A percentile compares a stretch with the other conserved stretches of the same genome.
These are phyloP conservation scores for Meleagris gallopavo DNA, from an alignment of 2,113 vertebrate genomes.

Conservation along the genomic window DNA sequence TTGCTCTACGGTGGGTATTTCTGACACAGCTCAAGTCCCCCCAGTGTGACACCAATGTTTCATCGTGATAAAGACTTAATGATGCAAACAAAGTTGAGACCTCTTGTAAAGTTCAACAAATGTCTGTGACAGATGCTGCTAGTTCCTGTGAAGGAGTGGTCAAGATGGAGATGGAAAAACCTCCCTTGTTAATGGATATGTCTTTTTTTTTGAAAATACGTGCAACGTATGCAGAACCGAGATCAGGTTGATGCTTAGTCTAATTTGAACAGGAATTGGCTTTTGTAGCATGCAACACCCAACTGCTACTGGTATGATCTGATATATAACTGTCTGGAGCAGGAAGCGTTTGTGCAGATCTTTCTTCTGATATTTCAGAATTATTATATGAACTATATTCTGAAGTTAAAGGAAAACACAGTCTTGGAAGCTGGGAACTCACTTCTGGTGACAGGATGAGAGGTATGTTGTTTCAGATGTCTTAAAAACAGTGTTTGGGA, in stretches of 20 bases:
- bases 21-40: not conserved
- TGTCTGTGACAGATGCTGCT: not conserved
- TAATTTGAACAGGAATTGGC: not conserved
- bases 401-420: not conserved
- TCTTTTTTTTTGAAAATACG: too few relatives aligned
- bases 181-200: not conserved
- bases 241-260: not conserved
- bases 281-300: not conserved
- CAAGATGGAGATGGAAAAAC: not conserved
- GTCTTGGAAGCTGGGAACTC: not conserved
- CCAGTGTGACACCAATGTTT: not conserved
- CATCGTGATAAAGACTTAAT: not conserved
- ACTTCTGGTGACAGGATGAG: slow-evolving; percentile 6
- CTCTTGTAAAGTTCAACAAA: not conserved
- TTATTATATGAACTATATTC: not conserved
- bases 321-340: not conserved
- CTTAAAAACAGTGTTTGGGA: not conserved
- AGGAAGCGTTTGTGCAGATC: not conserved
- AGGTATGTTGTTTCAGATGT: not conserved
- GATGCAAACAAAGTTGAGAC: not conserved
- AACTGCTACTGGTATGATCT: not conserved
- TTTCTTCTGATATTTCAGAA: not conserved
- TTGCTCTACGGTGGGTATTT: not conserved
- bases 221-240: not conserved
- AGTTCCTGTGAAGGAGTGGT: not conserved